Evolutionary conservation across 2,113 vertebrate genomes (phyloP).

Genomic region (Cathartes aura): DNA sequence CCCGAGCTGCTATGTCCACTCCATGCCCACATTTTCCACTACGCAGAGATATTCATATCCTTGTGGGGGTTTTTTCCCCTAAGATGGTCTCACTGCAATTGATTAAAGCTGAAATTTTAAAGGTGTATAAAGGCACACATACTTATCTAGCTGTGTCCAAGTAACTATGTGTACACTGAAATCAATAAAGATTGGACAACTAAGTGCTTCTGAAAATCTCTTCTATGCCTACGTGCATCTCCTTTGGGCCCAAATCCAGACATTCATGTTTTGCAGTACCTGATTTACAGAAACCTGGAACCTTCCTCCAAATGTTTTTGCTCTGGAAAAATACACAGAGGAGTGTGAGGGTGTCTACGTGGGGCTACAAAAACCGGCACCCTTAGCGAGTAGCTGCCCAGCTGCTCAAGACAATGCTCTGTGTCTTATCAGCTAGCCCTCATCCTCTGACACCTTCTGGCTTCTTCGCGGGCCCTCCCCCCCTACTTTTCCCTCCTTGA

Average conservation of each 20-base stretch:
- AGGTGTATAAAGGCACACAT: not conserved
- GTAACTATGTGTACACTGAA: not conserved
- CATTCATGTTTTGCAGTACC: not conserved
- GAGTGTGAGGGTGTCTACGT: rapidly evolving
- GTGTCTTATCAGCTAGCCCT: not conserved
- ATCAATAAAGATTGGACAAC: not conserved
- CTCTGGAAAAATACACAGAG: not conserved
- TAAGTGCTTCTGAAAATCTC: not conserved
- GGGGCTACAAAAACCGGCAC: not conserved
- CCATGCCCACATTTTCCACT: not conserved
- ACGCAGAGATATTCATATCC: not conserved
- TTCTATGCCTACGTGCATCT: rapidly evolving
- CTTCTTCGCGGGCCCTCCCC: not conserved
- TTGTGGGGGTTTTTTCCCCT: not conserved
- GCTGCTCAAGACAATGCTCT: too few relatives aligned
- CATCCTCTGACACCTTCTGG: not conserved
- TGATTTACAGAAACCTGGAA: not conserved
- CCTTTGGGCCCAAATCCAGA: not conserved
- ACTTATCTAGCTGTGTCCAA: not conserved
- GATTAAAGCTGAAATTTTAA: not conserved
- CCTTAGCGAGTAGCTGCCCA: not conserved
- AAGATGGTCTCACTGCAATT: not conserved
- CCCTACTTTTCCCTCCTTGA: not conserved
- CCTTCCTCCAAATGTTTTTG: not conserved
- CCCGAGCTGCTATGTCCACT: not conserved